These are phyloP conservation scores for Dasyurus viverrinus DNA, from an alignment of 2,113 vertebrate genomes.

Conservation along the genomic window DNA sequence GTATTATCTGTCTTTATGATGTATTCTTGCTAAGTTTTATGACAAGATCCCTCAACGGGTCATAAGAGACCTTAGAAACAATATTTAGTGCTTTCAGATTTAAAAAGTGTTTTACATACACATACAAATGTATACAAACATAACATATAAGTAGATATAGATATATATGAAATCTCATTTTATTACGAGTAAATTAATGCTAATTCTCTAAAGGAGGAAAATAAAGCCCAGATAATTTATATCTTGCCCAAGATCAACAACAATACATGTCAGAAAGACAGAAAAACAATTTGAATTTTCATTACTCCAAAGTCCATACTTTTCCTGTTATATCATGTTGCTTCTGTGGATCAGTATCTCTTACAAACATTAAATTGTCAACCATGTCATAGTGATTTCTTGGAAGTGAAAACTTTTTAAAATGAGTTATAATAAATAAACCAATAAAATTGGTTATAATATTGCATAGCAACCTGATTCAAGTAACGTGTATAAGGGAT, in stretches of 20 bases:
- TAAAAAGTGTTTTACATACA: background rate
- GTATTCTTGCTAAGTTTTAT: background rate
- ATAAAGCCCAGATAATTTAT: background rate
- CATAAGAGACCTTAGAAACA: background rate
- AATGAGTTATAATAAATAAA: no score
- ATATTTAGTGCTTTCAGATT: background rate
- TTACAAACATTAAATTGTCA: background rate
- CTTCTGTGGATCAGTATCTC: background rate
- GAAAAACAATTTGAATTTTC: background rate
- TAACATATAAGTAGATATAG: no score
- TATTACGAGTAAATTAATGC: background rate
- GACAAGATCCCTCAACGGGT: background rate
- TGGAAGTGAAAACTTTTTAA: conserved; percentile 10
- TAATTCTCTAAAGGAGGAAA: background rate
- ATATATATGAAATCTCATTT: background rate
- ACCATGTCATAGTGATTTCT: conserved; percentile 11
- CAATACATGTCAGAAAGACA: background rate
- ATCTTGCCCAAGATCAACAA: background rate
- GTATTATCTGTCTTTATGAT: background rate
- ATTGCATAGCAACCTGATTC: conserved; percentile 23
- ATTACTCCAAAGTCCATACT: background rate
- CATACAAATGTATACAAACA: no score
- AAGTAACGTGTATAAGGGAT: conserved; percentile 18
- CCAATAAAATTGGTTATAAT: no score
- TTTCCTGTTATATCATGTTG: background rate